Evolutionary conservation across 2,113 vertebrate species (phyloP), one percentile per base, ranked within the genome.

Genomic region (Cyanistes caeruleus): DNA sequence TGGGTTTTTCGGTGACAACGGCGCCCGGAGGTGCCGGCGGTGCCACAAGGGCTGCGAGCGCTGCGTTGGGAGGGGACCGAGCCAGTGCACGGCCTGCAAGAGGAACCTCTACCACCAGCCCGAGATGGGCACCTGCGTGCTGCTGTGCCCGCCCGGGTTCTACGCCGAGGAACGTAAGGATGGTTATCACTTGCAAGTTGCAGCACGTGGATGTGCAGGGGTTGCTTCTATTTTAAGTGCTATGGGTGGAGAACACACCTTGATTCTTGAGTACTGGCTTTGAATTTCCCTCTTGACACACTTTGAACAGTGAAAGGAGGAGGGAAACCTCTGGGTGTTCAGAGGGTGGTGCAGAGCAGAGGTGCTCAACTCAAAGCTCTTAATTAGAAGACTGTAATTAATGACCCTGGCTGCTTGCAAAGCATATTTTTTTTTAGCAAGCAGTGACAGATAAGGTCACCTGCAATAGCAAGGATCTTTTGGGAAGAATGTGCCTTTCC

Each of bases 11-110:
- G 98, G 97, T 3, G 98, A 99, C 93, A 37, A 41, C 2, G 80
- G 67, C 0, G 98, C 97, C 11, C 97, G 97, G 43, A 98, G 98
- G 79, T 99, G 99, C 87, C 97, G 98, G 51, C 97, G 98, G 35
- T 99, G 99, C 97, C 91, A 95, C 82, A 97, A 97, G 93, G 98
- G 98, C n/a, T 99, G 99, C 14, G 99, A 99, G 95, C 97, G 92
- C 13, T 99, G 99, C 24, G 62, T 91, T 0, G 98, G 98, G 15
- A 97, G 84, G 65, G 95, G 97, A 21, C 75, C 92, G 0, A 95
- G 84, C 2, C 97, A 98, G 68, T 99, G 99, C 97, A 97, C 96
- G 0, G 97, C 98, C 11, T 99, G 99, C 97, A 98, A 98, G 41
- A 94, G 98, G 4, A 98, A 98, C 16, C 97, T 99, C 79, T 99